Evolutionary conservation across 2,113 vertebrate genomes (phyloP).

Genomic region (Actenoides lindsayi): DNA sequence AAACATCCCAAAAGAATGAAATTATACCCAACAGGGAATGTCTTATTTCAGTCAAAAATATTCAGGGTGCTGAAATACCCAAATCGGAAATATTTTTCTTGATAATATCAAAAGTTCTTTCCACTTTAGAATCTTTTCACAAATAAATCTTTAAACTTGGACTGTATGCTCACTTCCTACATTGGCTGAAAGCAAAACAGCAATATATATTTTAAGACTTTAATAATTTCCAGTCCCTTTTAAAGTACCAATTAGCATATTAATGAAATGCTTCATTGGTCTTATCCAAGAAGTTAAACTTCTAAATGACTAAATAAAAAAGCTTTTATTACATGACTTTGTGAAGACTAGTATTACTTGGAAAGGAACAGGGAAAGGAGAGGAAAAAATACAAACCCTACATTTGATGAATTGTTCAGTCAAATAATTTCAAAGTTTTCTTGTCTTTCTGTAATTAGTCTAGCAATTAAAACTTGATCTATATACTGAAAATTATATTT

Average conservation of each 20-base stretch:
- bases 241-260: conserved; percentile 46
- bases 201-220: conserved; percentile 63
- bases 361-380: background rate
- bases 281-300: conserved; percentile 50
- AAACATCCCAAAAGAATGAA: background rate
- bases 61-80: background rate
- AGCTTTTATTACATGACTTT: conserved; percentile 35
- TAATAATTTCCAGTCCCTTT: background rate
- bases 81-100: background rate
- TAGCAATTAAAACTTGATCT: conserved; percentile 69
- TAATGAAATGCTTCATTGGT: conserved; percentile 41
- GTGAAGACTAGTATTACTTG: conserved; percentile 9
- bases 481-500: conserved; percentile 51
- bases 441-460: conserved; percentile 62
- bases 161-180: background rate
- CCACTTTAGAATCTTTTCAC: background rate
- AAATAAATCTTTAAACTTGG: background rate
- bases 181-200: conserved; percentile 27
- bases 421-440: conserved; percentile 63
- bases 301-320: conserved; percentile 47
- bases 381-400: background rate
- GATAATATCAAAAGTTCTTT: background rate
- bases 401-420: conserved; percentile 50
- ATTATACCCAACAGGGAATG: background rate
- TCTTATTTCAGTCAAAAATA: background rate